These are phyloP conservation scores for Phallusia fumigata DNA, from an alignment of 23 tunicate genomes.

Conservation along the genomic window DNA sequence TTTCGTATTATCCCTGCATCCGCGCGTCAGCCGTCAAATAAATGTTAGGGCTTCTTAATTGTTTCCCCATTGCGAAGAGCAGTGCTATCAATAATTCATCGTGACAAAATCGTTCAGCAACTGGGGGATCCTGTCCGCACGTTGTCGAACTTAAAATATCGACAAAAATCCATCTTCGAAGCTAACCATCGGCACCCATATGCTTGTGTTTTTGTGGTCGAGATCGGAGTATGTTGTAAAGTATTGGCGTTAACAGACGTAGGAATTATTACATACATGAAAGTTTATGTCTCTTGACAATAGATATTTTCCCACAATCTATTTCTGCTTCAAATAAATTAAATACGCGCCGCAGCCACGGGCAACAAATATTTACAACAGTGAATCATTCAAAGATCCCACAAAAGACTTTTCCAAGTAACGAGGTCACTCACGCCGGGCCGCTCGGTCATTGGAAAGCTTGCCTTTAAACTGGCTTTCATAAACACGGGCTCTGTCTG, in stretches of 20 bases:
- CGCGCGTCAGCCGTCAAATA: neutral
- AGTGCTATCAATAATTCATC: slow-evolving; percentile 9
- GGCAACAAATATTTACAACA: too few species aligned
- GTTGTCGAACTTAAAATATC: neutral
- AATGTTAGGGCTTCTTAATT: neutral
- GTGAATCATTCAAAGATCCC: too few species aligned
- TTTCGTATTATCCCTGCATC: neutral
- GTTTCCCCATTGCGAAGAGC: neutral
- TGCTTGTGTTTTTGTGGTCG: too few species aligned
- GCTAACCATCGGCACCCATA: too few species aligned
- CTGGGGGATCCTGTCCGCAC: neutral
- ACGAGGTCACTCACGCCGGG: neutral
- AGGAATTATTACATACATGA: too few species aligned
- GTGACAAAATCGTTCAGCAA: slow-evolving; percentile 4
- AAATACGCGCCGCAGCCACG: too few species aligned
- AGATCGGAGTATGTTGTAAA: too few species aligned
- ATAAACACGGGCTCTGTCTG: neutral
- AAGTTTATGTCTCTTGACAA: too few species aligned
- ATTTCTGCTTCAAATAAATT: too few species aligned
- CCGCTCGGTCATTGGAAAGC: neutral
- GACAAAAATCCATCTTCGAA: too few species aligned
- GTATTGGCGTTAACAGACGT: too few species aligned
- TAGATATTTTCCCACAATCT: too few species aligned
- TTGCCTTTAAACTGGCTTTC: neutral
- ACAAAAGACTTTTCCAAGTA: neutral